These are phyloP conservation scores for Leucoptera coffeella DNA, from an alignment of 2,888 invertebrate genomes.

Conservation along the genomic window DNA sequence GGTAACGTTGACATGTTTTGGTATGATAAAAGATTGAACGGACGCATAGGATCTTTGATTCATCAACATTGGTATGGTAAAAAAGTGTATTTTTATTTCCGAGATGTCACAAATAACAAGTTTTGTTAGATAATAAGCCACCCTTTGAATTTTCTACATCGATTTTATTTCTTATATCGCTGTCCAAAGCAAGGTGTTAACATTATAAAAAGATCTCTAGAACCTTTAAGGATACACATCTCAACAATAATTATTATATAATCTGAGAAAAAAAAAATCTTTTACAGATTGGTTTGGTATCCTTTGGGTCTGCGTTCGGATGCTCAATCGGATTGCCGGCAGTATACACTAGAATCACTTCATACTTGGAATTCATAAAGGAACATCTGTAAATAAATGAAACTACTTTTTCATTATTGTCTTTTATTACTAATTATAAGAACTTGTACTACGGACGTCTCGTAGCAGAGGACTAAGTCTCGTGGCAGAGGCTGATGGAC, in stretches of 20 bases:
- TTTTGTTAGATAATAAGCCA: not conserved
- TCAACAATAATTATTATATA: not conserved
- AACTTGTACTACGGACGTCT: too few relatives aligned
- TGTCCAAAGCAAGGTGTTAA: too few relatives aligned
- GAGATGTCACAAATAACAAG: not conserved
- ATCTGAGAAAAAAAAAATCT: too few relatives aligned
- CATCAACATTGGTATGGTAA: not conserved
- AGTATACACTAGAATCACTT: conserved; percentile 17
- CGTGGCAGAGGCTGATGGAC: too few relatives aligned
- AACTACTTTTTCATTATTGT: too few relatives aligned
- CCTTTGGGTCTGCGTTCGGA: conserved; percentile 15
- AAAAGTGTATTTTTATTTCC: not conserved
- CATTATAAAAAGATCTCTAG: too few relatives aligned
- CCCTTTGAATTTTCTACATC: not conserved
- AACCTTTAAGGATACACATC: not conserved
- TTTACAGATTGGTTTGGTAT: conserved; percentile 15
- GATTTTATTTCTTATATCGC: conserved; percentile 1
- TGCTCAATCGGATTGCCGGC: conserved; percentile 16
- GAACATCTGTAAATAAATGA: too few relatives aligned
- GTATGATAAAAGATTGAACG: not conserved
- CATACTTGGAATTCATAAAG: conserved; percentile 12
- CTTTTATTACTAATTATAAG: too few relatives aligned
- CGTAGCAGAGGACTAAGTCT: too few relatives aligned
- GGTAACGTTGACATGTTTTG: conserved; percentile 8
- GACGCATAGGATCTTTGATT: not conserved